Percentiles rank a stretch among this genome's conserved stretches.
Conservation (phyloP, 2,797 vertebrate genomes). For the Oreochromis mossambicus region DNA sequence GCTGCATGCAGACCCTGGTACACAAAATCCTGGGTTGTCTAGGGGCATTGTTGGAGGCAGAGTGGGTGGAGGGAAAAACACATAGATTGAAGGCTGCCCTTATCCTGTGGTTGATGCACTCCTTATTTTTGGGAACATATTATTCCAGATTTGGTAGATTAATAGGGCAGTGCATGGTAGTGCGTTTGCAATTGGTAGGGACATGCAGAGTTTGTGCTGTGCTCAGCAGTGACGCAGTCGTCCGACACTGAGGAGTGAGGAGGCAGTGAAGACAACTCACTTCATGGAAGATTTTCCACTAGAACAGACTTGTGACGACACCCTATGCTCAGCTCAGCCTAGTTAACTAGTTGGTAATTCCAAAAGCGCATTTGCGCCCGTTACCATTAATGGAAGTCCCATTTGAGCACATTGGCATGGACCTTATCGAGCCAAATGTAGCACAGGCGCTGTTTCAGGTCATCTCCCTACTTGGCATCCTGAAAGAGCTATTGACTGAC, state of each 20-base stretch:
- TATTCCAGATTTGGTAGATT: too few relatives aligned
- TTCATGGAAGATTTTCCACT: neutral
- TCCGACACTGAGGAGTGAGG: rapidly evolving
- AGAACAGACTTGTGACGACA: neutral
- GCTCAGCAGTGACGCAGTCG: rapidly evolving
- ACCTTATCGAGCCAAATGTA: rapidly evolving
- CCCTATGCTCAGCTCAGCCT: rapidly evolving
- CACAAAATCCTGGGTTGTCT: too few relatives aligned
- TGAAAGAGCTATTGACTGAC: neutral
- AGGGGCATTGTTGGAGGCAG: too few relatives aligned
- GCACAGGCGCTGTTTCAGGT: rapidly evolving
- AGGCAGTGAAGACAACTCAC: neutral
- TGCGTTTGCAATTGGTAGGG: too few relatives aligned
- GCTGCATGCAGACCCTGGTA: too few relatives aligned
- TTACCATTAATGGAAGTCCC: neutral
- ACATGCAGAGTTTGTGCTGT: neutral
- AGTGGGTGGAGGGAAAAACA: too few relatives aligned
- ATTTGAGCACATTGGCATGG: neutral
- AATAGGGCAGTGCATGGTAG: too few relatives aligned
- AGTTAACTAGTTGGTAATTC: neutral
- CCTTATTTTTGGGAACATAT: too few relatives aligned
- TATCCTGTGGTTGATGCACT: too few relatives aligned
- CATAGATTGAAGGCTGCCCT: too few relatives aligned
- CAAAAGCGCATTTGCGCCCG: neutral
- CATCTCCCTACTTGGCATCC: neutral